Conservation (phyloP, 2,888 invertebrate species). For the Nomada lathburiana region DNA sequence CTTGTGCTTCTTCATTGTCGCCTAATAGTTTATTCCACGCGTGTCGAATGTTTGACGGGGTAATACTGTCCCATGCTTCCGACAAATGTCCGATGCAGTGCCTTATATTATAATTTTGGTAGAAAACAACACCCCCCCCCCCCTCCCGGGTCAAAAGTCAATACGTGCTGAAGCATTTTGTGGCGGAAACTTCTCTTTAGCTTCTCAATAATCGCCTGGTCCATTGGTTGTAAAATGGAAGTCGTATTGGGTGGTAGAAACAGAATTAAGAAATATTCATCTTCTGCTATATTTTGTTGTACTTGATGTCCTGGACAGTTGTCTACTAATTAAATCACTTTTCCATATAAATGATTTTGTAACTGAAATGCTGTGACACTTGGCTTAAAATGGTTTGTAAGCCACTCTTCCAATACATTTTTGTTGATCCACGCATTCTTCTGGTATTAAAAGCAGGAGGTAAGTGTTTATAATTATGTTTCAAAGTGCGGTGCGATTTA, state of each 20-base stretch:
- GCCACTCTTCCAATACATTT: constrained; percentile 7
- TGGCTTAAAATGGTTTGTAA: constrained; percentile 19
- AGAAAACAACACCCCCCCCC: constrained; percentile 52
- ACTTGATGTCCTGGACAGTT: constrained; percentile 37
- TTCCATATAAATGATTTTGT: constrained; percentile 9
- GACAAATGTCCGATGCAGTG: not conserved
- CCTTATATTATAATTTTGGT: constrained; percentile 44
- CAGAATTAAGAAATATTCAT: constrained; percentile 53
- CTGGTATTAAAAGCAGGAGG: constrained; percentile 10
- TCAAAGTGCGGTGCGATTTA: too few relatives aligned
- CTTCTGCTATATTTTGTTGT: not conserved
- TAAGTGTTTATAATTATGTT: not conserved
- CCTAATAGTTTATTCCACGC: not conserved
- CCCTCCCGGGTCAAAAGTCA: constrained; percentile 42
- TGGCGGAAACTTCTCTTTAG: constrained; percentile 64
- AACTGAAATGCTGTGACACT: not conserved
- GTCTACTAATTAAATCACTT: constrained; percentile 60
- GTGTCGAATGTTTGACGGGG: not conserved
- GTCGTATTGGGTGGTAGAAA: constrained; percentile 69
- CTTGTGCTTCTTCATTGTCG: too few relatives aligned
- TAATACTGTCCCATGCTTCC: not conserved
- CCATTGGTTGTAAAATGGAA: constrained; percentile 71
- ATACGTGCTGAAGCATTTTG: constrained; percentile 51
- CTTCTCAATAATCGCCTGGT: constrained; percentile 70
- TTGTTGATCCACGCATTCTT: not conserved